Percentiles rank a stretch among this genome's conserved stretches.
These are phyloP conservation scores for Anhinga anhinga DNA, from an alignment of 2,113 vertebrate species.

Conservation along the genomic window DNA sequence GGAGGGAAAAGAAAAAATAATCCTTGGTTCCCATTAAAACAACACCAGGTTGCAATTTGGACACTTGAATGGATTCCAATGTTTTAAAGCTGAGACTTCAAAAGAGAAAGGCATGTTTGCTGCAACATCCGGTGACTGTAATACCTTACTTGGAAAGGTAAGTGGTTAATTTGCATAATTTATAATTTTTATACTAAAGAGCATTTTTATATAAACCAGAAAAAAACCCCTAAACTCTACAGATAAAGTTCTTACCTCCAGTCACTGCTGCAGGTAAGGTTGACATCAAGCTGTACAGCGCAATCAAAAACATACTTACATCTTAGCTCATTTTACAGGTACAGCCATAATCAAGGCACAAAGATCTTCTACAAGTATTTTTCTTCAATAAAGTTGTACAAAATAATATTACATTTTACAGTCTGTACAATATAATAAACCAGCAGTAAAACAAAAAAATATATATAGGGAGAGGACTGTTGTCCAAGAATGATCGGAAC, in stretches of 20 bases:
- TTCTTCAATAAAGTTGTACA: conserved; percentile 97
- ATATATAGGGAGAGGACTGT: conserved; percentile 72
- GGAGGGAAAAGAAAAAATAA: conserved; percentile 42
- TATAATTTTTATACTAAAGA: conserved; percentile 90
- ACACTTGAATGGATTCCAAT: conserved; percentile 84
- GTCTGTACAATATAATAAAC: conserved; percentile 95
- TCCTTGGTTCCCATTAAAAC: conserved; percentile 84
- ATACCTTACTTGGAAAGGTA: conserved; percentile 75
- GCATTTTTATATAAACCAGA: conserved; percentile 89
- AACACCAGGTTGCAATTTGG: conserved; percentile 88
- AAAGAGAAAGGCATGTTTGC: conserved; percentile 84
- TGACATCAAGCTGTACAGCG: conserved; percentile 95
- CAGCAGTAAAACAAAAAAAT: conserved; percentile 83
- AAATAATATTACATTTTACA: conserved; percentile 98
- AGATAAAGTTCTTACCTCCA: conserved; percentile 85
- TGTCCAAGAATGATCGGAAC: conserved; percentile 74
- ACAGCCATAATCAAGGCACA: conserved; percentile 97
- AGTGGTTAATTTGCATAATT: conserved; percentile 91
- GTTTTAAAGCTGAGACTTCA: conserved; percentile 87
- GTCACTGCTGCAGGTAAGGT: conserved; percentile 84
- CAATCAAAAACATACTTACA: conserved; percentile 92
- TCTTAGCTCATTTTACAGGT: conserved; percentile 96
- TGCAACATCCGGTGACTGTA: conserved; percentile 83
- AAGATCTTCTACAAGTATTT: conserved; percentile 97
- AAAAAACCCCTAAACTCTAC: conserved; percentile 86